A percentile compares a stretch with the other conserved stretches of the same genome.
Evolutionary conservation across 2,113 vertebrate genomes (phyloP).

Genomic region (Dipodomys spectabilis): DNA sequence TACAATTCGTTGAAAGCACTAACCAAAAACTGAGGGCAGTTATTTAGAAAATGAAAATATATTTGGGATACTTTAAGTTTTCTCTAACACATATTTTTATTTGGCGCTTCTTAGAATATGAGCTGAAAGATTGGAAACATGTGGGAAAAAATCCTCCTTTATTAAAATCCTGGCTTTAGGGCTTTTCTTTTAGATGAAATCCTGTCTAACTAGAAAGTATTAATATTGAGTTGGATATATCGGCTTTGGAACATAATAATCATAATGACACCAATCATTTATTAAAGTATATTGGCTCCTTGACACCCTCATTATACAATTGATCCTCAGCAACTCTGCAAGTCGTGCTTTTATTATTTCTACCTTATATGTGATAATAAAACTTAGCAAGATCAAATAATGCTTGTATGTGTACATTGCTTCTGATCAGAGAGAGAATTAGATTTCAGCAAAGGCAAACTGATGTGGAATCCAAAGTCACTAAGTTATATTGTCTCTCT

Average conservation of each 20-base stretch:
- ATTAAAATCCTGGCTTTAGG: constrained; percentile 52
- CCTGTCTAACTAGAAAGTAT: constrained; percentile 16
- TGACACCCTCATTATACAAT: background rate
- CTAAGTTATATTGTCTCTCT: background rate
- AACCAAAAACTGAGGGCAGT: background rate
- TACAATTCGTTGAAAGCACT: background rate
- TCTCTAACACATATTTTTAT: background rate
- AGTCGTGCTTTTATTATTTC: background rate
- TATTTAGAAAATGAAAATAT: constrained; percentile 56
- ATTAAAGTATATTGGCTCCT: background rate
- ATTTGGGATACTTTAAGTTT: constrained; percentile 3
- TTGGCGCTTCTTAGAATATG: background rate
- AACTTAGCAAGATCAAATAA: background rate
- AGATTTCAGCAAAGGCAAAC: background rate
- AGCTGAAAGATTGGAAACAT: background rate
- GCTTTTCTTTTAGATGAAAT: constrained; percentile 55
- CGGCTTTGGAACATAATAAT: constrained; percentile 29
- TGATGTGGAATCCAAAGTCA: background rate
- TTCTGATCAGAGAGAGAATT: background rate
- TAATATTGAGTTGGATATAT: constrained; percentile 25
- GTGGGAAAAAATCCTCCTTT: constrained; percentile 22
- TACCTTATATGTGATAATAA: background rate
- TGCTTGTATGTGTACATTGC: background rate
- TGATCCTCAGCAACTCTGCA: background rate
- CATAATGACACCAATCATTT: background rate